Conservation (phyloP, 2,113 vertebrate genomes). For the Tragelaphus imberbis region DNA sequence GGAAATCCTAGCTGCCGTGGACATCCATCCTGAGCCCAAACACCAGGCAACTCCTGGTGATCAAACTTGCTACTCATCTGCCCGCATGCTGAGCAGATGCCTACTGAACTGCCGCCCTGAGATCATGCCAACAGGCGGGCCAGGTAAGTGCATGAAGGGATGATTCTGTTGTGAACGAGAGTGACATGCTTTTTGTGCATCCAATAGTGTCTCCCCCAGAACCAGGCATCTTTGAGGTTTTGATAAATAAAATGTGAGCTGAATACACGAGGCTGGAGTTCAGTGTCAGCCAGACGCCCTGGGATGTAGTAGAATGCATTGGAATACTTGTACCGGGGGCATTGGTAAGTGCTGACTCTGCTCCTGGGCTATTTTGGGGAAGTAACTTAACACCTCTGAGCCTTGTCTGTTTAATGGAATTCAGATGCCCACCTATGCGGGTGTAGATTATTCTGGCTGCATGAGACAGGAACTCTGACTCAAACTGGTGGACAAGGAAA, state of each 20-base stretch:
- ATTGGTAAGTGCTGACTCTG: neutral
- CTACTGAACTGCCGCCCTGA: neutral
- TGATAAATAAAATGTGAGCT: neutral
- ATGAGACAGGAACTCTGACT: neutral
- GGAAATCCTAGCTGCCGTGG: neutral
- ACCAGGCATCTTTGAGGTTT: neutral
- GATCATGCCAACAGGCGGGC: neutral
- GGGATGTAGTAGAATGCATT: neutral
- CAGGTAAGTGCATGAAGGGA: neutral
- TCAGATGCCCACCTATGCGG: accelerated
- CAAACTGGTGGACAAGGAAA: neutral
- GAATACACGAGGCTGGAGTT: neutral
- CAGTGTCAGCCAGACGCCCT: neutral
- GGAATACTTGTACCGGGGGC: neutral
- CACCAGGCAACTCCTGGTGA: neutral
- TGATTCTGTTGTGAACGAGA: neutral
- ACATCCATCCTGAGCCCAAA: neutral
- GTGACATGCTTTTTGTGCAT: neutral
- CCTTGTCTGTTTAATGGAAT: neutral
- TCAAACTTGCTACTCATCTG: neutral
- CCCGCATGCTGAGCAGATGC: neutral
- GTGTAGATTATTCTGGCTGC: neutral
- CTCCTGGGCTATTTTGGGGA: neutral
- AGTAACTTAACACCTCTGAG: neutral
- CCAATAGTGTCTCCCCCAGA: too few relatives aligned